Evolutionary conservation across 2,113 vertebrate genomes (phyloP).

Genomic region (Oreochromis spilurus): DNA sequence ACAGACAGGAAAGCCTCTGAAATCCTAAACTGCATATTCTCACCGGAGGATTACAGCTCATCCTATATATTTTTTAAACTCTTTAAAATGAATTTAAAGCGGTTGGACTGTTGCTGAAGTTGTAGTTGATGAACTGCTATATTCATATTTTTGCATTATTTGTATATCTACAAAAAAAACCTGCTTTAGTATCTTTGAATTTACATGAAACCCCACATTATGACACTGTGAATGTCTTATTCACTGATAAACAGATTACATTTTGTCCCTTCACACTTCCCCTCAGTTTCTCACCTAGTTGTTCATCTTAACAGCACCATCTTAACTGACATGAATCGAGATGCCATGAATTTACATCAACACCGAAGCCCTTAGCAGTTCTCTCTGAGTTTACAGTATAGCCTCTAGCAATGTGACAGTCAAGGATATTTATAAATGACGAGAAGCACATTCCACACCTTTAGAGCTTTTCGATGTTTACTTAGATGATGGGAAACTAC

Average conservation of each 20-base stretch:
- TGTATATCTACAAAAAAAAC: background rate
- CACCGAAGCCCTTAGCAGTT: background rate
- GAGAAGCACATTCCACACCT: background rate
- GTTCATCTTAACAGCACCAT: background rate
- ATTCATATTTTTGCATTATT: background rate
- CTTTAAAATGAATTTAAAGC: background rate
- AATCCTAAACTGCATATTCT: background rate
- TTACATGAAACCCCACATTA: background rate
- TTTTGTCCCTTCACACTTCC: background rate
- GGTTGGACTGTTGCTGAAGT: background rate
- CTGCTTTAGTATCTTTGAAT: background rate
- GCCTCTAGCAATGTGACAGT: constrained; percentile 40
- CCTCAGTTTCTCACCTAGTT: background rate
- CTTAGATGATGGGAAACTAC: constrained; percentile 6
- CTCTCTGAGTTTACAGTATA: background rate
- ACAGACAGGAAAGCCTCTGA: background rate
- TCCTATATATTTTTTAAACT: background rate
- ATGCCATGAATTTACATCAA: background rate
- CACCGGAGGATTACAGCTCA: background rate
- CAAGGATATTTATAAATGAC: constrained; percentile 36
- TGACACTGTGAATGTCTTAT: background rate
- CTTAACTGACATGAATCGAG: background rate
- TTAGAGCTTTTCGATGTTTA: background rate
- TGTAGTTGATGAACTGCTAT: background rate
- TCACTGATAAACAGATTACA: background rate